phyloP scores from a whole-genome alignment of 2,113 vertebrate species.

The Cyprinodon tularosa region DNA sequence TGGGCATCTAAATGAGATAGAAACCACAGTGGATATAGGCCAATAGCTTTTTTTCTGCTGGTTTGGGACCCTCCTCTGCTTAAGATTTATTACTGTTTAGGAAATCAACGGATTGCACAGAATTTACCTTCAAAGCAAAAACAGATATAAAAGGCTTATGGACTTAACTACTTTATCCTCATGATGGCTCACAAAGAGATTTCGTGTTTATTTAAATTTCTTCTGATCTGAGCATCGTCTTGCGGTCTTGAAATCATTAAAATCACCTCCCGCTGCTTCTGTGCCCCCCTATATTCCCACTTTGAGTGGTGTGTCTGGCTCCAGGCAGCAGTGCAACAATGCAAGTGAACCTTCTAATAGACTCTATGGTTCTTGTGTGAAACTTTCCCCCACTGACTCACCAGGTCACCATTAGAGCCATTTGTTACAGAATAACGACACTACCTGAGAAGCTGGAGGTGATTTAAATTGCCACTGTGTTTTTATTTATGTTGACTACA shows the following conservation, averaged over 20 bases:
- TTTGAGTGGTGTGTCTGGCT: constrained; percentile 1
- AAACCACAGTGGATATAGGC: no score
- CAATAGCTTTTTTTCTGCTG: no score
- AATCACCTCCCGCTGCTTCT: constrained; percentile 12
- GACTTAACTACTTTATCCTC: no score
- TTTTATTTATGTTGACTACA: constrained; percentile 1
- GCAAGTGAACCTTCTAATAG: constrained; percentile 40
- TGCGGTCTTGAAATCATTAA: background rate
- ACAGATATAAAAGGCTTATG: background rate
- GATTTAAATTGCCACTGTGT: constrained; percentile 47
- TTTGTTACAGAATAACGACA: constrained; percentile 57
- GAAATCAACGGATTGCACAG: no score
- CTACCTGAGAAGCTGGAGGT: constrained; percentile 42
- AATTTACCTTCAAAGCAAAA: background rate
- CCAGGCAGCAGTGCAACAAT: constrained; percentile 42
- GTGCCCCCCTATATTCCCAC: constrained; percentile 19
- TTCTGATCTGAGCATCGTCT: background rate
- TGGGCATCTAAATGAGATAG: no score
- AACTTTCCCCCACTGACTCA: constrained; percentile 57
- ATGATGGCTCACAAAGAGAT: background rate
- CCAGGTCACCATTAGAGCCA: constrained; percentile 41
- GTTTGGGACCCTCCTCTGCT: background rate
- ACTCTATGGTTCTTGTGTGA: constrained; percentile 44
- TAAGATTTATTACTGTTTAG: background rate
- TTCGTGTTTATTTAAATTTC: no score